phyloP scores from a whole-genome alignment of 2,797 vertebrate species.

The Eospalax fontanierii region DNA sequence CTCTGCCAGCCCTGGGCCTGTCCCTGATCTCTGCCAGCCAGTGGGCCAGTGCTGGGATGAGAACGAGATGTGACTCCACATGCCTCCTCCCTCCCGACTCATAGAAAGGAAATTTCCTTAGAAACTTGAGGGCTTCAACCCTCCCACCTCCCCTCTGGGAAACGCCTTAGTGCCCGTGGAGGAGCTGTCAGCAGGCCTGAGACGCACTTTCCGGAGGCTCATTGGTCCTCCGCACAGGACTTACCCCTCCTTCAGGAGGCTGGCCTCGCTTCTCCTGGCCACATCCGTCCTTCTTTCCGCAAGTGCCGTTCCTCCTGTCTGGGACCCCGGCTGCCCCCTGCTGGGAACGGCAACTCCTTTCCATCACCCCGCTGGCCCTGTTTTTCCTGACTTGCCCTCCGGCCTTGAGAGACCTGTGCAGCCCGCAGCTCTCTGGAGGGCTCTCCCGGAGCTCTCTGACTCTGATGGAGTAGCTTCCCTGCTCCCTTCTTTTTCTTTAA shows the following conservation, averaged over 20 bases:
- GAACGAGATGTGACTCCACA: neutral
- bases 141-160: neutral
- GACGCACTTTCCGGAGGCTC: neutral
- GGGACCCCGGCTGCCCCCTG: neutral
- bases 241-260: constrained; percentile 12
- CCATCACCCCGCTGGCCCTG: neutral
- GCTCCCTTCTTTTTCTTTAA: neutral
- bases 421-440: neutral
- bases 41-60: neutral
- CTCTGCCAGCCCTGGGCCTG: neutral
- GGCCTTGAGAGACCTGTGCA: neutral
- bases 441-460: neutral
- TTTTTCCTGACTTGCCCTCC: neutral
- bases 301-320: neutral
- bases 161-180: too few species aligned
- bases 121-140: too few species aligned
- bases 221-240: neutral
- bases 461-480: neutral
- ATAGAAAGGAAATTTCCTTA: neutral
- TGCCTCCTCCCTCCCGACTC: fast-evolving
- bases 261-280: neutral
- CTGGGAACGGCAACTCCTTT: neutral
- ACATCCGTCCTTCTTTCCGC: neutral
- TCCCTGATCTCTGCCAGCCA: neutral
- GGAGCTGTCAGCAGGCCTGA: neutral